These are phyloP conservation scores for Prolemur simus DNA, from an alignment of 2,113 vertebrate species.

Conservation along the genomic window DNA sequence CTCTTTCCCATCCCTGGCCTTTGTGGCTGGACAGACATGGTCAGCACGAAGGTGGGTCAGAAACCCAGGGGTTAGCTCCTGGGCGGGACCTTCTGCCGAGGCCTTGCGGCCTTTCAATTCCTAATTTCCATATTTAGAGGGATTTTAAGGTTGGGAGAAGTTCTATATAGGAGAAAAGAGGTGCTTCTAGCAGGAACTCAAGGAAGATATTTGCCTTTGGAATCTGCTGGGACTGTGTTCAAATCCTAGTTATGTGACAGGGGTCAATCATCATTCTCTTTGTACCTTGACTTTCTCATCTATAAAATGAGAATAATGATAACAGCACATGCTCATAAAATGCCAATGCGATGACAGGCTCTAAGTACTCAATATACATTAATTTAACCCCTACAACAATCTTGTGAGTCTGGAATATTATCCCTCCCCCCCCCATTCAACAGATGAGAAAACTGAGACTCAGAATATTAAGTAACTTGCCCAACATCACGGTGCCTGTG, in stretches of 20 bases:
- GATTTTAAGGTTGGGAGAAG: background rate
- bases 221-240: background rate
- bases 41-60: background rate
- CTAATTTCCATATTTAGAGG: background rate
- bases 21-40: background rate
- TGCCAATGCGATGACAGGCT: background rate
- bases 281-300: background rate
- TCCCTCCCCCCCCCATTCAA: background rate
- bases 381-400: background rate
- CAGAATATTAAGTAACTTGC: background rate
- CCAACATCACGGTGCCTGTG: background rate
- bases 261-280: background rate
- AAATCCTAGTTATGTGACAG: background rate
- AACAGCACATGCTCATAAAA: background rate
- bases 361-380: background rate
- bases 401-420: background rate
- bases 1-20: background rate
- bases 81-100: background rate
- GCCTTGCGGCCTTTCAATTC: background rate
- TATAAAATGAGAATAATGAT: background rate
- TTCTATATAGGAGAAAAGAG: background rate
- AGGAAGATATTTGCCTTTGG: background rate
- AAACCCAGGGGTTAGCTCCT: background rate
- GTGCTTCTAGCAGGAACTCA: background rate
- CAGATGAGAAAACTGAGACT: background rate